Evolutionary conservation across 2,888 invertebrate genomes (phyloP), one percentile per base, ranked within the genome.

Genomic region (Thyatira batis): DNA sequence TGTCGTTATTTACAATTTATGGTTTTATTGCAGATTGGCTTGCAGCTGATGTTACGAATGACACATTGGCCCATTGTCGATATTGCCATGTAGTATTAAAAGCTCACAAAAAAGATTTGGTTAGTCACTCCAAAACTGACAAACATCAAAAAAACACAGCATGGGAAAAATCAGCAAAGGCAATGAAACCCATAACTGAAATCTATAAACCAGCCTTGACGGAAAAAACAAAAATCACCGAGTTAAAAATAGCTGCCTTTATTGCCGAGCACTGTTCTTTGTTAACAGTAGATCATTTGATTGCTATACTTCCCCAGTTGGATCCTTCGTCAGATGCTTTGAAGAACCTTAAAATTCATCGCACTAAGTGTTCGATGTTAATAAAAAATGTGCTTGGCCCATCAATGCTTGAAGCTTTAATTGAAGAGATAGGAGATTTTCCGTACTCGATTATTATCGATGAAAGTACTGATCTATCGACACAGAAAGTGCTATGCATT

Each of bases 381-480:
- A 71, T 78, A 48, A 67, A 75, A 63, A 79, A 77, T 61, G 67
- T 76, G 5, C 62, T 75, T 44, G 58, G 58, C 5, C 76, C 72
- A 52, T 67, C 58, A 11, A 65, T 78, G 59, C 53, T 74, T 2
- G 27, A 70, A 52, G 68, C 58, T 25, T 60, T 77, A 27, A 53
- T 75, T n/a, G 58, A 68, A 55, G 73, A 79, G 10, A 61, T 76
- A 17, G 70, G 67, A 45, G 54, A 74, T 58, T 67, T 46, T 51
- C 59, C 65, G 9, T 74, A 65, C 21, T 76, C 75, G 0, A 54
- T 73, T n/a, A 74, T 73, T 50, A 62, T 71, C 13, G 73, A 75
- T 52, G 72, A 73, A 60, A 75, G 65, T 45, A 75, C 69, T 44
- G 67, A 65, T 58, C 50, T 68, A 10, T 54, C 53, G 10, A 61